phyloP scores from a whole-genome alignment of 2,113 vertebrate species.

The Pseudopipra pipra region DNA sequence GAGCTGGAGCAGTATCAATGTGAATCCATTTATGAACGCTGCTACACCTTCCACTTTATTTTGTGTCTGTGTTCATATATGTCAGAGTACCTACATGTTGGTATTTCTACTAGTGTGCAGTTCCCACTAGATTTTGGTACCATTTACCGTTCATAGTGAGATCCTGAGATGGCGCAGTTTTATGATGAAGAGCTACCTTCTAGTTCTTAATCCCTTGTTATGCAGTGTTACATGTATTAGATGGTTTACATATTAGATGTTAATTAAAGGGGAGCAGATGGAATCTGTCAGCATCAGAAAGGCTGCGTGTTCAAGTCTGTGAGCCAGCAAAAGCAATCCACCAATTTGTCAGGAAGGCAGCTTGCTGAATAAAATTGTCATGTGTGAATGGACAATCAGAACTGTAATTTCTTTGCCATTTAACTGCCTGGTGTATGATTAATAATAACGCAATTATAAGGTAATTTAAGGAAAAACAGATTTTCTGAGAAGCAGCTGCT shows the following conservation, averaged over 20 bases:
- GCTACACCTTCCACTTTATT: background rate
- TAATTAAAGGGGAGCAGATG: slow-evolving; percentile 68
- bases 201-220: slow-evolving; percentile 66
- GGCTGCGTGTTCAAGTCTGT: background rate
- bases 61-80: background rate
- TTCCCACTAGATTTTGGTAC: background rate
- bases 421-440: background rate
- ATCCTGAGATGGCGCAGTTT: slow-evolving; percentile 30
- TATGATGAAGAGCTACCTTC: slow-evolving; percentile 52
- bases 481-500: background rate
- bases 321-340: slow-evolving; percentile 39
- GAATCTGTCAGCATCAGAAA: slow-evolving; percentile 69
- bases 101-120: background rate
- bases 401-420: background rate
- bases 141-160: background rate
- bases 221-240: slow-evolving; percentile 59
- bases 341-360: background rate
- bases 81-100: background rate
- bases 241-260: slow-evolving; percentile 65
- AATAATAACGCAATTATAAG: background rate
- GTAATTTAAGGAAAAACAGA: background rate
- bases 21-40: background rate
- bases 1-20: background rate
- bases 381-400: background rate
- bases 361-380: background rate